These are phyloP conservation scores for Heliangelus exortis DNA, from an alignment of 2,797 vertebrate species.

Conservation along the genomic window DNA sequence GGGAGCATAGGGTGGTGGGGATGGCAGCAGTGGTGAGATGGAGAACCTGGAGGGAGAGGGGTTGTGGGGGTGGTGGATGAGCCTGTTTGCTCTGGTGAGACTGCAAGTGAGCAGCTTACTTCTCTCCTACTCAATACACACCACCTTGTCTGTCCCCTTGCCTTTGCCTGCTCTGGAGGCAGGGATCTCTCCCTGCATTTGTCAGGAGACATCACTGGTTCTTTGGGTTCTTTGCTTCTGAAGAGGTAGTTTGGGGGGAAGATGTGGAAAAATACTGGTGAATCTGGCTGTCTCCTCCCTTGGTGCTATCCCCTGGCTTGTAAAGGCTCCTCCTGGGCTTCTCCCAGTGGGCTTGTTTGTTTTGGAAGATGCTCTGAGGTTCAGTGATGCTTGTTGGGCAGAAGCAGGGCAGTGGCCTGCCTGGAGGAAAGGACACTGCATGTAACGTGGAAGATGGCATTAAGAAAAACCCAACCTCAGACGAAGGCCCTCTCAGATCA, in stretches of 20 bases:
- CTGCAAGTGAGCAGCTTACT: background rate
- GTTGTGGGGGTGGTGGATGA: background rate
- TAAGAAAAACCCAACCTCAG: background rate
- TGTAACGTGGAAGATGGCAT: background rate
- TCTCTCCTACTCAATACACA: background rate
- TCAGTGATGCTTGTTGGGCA: background rate
- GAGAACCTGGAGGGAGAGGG: background rate
- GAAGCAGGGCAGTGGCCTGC: background rate
- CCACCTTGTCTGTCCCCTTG: background rate
- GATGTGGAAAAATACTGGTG: conserved; percentile 77
- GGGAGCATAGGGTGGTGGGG: background rate
- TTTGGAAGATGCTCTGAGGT: conserved; percentile 46
- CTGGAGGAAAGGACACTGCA: background rate
- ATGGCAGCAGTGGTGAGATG: background rate
- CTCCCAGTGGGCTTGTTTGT: conserved; percentile 37
- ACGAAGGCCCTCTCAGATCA: background rate
- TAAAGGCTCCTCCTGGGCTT: conserved; percentile 33
- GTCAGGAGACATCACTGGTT: conserved; percentile 61
- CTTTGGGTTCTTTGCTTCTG: conserved; percentile 27
- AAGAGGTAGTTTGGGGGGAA: background rate
- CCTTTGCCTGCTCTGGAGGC: conserved; percentile 73
- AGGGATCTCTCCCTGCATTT: conserved; percentile 7
- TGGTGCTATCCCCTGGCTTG: background rate
- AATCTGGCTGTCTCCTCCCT: background rate
- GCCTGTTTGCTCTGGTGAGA: background rate